Percentiles rank a stretch among this genome's conserved stretches.
phyloP scores from a whole-genome alignment of 2,888 invertebrate species.

The Drosophila subquinaria region DNA sequence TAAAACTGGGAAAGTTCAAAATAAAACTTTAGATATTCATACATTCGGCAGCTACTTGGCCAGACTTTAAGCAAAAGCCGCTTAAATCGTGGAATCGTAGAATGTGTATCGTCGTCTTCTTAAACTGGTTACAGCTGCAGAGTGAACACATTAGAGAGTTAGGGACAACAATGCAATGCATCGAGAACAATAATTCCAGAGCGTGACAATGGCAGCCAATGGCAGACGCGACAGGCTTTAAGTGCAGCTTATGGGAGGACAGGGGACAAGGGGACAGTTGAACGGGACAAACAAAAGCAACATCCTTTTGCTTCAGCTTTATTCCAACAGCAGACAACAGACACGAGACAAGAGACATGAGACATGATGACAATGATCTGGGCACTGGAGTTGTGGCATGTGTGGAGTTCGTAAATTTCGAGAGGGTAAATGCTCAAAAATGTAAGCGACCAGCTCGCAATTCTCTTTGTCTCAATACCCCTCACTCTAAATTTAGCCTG shows the following conservation, averaged over 20 bases:
- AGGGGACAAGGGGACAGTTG: conserved; percentile 12
- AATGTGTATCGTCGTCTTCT: conserved; percentile 27
- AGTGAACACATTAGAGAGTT: conserved; percentile 46
- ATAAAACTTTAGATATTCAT: background rate
- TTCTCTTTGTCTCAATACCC: conserved; percentile 39
- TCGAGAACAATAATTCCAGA: conserved; percentile 20
- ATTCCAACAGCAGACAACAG: conserved; percentile 17
- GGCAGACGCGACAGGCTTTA: conserved; percentile 45
- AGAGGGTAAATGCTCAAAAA: conserved; percentile 4
- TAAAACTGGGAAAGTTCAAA: background rate
- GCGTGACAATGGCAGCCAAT: conserved; percentile 44
- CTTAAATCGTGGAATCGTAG: conserved; percentile 44
- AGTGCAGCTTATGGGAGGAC: conserved; percentile 39
- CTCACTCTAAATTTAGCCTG: background rate
- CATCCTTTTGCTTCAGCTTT: conserved; percentile 35
- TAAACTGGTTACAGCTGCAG: conserved; percentile 12
- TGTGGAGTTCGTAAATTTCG: conserved; percentile 32
- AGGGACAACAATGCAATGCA: conserved; percentile 53
- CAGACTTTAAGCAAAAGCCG: conserved; percentile 35
- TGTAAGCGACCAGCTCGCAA: conserved; percentile 28
- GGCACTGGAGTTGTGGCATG: conserved; percentile 48
- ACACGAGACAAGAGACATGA: conserved; percentile 22
- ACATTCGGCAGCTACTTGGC: background rate
- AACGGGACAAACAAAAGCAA: conserved; percentile 35
- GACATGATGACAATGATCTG: conserved; percentile 56